phyloP scores from a whole-genome alignment of 2,888 invertebrate species.

The Metallyticus violacea region DNA sequence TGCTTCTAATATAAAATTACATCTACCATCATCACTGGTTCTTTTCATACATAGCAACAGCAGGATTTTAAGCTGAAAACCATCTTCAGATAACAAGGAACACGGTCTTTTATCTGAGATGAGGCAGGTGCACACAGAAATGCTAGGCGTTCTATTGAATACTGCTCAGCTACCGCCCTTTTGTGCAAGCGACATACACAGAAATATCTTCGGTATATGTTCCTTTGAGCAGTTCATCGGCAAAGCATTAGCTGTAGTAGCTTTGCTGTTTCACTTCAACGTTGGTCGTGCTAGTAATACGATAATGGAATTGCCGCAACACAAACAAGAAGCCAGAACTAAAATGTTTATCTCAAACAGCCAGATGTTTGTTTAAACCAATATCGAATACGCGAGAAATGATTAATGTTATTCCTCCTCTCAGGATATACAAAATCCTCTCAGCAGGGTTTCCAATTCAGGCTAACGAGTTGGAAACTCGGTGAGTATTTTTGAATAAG shows the following conservation, averaged over 20 bases:
- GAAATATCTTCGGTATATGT: not conserved
- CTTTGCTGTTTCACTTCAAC: not conserved
- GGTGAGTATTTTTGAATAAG: too few relatives aligned
- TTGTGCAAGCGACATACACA: not conserved
- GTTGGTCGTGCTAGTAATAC: not conserved
- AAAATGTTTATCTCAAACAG: not conserved
- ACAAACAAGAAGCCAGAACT: not conserved
- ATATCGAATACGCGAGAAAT: not conserved
- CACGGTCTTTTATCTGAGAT: too few relatives aligned
- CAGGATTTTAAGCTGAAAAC: not conserved
- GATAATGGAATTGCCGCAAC: not conserved
- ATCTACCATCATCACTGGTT: too few relatives aligned
- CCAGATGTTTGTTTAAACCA: not conserved
- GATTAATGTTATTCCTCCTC: not conserved
- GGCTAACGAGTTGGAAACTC: too few relatives aligned
- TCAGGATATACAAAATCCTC: too few relatives aligned
- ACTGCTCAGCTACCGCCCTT: not conserved
- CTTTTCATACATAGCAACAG: too few relatives aligned
- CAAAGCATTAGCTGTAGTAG: not conserved
- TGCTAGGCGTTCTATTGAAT: not conserved
- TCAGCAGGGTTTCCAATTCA: too few relatives aligned
- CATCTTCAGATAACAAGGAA: not conserved
- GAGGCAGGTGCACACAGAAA: not conserved
- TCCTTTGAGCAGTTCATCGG: not conserved
- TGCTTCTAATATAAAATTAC: too few relatives aligned